A percentile compares a stretch with the other conserved stretches of the same genome.
Conservation (phyloP, 2,797 vertebrate species). For the Emys orbicularis region DNA sequence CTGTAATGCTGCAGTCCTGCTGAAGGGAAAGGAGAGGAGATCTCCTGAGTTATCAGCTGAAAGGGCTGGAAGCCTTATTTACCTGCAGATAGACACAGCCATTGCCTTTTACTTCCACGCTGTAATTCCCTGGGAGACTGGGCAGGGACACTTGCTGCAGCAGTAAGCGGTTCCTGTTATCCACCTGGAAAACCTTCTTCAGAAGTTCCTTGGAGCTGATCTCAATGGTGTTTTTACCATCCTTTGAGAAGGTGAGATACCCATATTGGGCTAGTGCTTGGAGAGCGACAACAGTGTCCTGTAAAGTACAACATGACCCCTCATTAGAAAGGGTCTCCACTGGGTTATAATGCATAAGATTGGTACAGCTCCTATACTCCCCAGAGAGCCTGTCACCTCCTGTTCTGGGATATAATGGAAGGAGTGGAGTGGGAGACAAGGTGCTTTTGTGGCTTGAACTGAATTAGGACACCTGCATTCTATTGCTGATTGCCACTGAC, state of each 20-base stretch:
- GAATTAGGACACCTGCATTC: background rate
- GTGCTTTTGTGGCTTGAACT: background rate
- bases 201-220: slow-evolving; percentile 74
- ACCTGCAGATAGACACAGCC: slow-evolving; percentile 90
- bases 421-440: background rate
- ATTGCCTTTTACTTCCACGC: slow-evolving; percentile 76
- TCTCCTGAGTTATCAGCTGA: background rate
- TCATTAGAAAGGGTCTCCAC: background rate
- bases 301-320: background rate
- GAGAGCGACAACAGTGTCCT: slow-evolving; percentile 93
- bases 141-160: slow-evolving; percentile 83
- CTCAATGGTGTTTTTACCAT: slow-evolving; percentile 71
- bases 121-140: slow-evolving; percentile 82
- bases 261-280: slow-evolving; percentile 88
- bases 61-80: slow-evolving; percentile 21
- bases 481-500: background rate
- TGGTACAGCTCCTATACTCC: background rate
- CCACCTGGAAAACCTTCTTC: slow-evolving; percentile 78
- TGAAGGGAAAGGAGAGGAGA: background rate
- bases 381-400: background rate
- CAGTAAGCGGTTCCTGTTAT: slow-evolving; percentile 85
- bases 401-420: background rate
- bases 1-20: background rate
- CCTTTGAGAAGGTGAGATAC: slow-evolving; percentile 82
- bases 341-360: background rate